Evolutionary conservation across 2,113 vertebrate genomes (phyloP), one percentile per base, ranked within the genome.

Genomic region (Tupaia chinensis): DNA sequence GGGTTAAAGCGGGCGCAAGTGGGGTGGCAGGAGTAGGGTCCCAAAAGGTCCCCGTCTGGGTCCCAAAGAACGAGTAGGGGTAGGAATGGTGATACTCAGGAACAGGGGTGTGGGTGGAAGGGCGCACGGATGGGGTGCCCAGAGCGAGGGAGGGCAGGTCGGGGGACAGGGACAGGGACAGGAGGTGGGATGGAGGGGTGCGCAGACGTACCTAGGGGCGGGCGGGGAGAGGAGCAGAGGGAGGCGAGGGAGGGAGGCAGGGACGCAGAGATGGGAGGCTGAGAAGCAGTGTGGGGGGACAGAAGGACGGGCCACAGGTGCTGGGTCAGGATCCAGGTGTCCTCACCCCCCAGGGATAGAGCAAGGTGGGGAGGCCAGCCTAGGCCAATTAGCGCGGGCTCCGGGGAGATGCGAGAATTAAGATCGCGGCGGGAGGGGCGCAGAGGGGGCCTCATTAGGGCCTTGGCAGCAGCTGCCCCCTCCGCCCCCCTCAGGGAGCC

Each of bases 401-500:
- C 96, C 94, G 29, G 82, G 83, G 96, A 95, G 95, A 95, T 60
- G 54, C 34, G 66, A 23, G 96, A 97, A 97, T 97, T 97, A 97
- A 97, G 96, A 97, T 97, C 97, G 2, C 97, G 0, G 97, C 96
- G 82, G 97, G 97, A 97, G 89, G 93, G 96, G 96, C 91, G 1
- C 96, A 85, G 95, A 96, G 97, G 97, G 61, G 96, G 95, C 60
- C 97, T 98, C 97, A 98, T 98, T 98, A 97, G 86, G 94, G 74
- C 95, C 92, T 91, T 60, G 32, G 95, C 86, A 91, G 96, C 97
- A 97, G 97, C 97, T 98, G 97, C 95, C 97, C 97, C 91, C 96
- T 95, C 78, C 23, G 19, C 78, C 76, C 87, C 93, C 97, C 89
- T 94, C 58, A 8, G 95, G 93, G 95, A 25, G 88, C 72, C 15